Percentiles rank a stretch among this genome's conserved stretches.
Conservation (phyloP, 1,140 invertebrate genomes). For the Drosophila mojavensis region DNA sequence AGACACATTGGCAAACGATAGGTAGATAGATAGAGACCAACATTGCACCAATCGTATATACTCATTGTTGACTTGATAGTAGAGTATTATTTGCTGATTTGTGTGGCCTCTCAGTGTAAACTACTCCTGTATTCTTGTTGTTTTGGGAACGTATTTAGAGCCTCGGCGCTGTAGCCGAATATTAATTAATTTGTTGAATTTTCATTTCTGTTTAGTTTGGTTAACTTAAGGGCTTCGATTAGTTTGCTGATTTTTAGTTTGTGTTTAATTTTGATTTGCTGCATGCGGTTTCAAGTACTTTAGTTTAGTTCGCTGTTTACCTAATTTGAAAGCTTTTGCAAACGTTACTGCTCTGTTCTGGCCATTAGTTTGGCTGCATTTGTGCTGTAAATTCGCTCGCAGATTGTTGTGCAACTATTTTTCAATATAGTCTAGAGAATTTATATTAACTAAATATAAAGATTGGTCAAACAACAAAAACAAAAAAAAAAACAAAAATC, state of each 20-base stretch:
- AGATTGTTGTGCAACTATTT: constrained; percentile 62
- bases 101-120: background rate
- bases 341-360: constrained; percentile 23
- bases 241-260: background rate
- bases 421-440: constrained; percentile 29
- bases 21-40: too few species aligned
- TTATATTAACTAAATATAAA: constrained; percentile 40
- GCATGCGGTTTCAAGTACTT: constrained; percentile 48
- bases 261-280: constrained; percentile 6
- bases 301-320: constrained; percentile 37
- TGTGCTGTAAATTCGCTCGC: constrained; percentile 49
- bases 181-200: background rate
- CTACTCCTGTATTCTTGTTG: background rate
- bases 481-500: constrained; percentile 79
- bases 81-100: too few species aligned
- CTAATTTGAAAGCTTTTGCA: constrained; percentile 30
- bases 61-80: too few species aligned
- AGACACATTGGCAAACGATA: too few species aligned
- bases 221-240: background rate
- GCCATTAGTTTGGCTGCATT: constrained; percentile 14
- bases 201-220: background rate
- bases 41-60: too few species aligned
- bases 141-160: background rate
- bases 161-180: background rate
- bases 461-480: constrained; percentile 65